Base-by-base conservation (phyloP, 2,888 invertebrate genomes). In the Graphium colonna region DNA sequence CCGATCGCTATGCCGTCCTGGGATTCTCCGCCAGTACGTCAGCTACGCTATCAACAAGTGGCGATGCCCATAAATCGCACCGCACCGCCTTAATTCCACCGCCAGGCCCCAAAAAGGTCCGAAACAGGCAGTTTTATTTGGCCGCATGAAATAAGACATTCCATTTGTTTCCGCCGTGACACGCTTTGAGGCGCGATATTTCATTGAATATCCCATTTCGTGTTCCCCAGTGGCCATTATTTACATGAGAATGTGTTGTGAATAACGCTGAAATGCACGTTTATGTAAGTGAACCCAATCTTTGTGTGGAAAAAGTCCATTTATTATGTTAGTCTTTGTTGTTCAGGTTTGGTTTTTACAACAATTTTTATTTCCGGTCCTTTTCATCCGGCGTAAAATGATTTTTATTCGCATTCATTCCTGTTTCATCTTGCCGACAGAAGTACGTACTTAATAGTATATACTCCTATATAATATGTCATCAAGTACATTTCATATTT, bases 31-130 rank as follows among this genome's bases (percentile, higher is more conserved):
- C 67, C 71, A 67, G 73, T 76, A 73, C 71, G 70, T 73, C 71
- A 66, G 55, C 56, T 60, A 60, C 60, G 74, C 77, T 82, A 86
- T 87, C 87, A 87, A 85, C 85, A 87, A 86, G 85, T 87, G 84
- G 77, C 81, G 67, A 75, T 76, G 69, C 71, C 73, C 69, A 79
- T 81, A 78, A 77, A 77, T 77, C 63, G 46, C 58, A 62, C 67
- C 67, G 58, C 65, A 60, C 63, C 61, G 60, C 65, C 49, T 53
- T 58, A 60, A 60, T 59, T 60, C 55, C 47, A 41, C 58, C 55
- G 55, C 57, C 56, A 54, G 52, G 56, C 40, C 56, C 43, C 46
- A 26, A 54, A 58, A 52, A 46, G 53, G 43, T 39, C 53, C 53
- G 17, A 54, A 56, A 58, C 17, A 45, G 53, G 48, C 39, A 56